phyloP scores from a whole-genome alignment of 2,888 invertebrate species.

The Agrochola litura region DNA sequence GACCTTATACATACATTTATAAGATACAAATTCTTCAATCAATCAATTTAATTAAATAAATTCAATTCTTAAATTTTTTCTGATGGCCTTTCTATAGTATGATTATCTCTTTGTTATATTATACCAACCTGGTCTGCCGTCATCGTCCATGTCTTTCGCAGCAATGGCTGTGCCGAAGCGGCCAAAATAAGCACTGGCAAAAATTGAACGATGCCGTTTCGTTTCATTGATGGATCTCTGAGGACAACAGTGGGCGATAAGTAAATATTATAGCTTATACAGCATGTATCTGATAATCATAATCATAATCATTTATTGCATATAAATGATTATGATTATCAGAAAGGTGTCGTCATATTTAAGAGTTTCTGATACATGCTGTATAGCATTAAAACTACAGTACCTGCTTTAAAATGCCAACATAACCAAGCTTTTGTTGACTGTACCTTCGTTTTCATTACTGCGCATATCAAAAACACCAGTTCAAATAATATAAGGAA shows the following conservation, averaged over 20 bases:
- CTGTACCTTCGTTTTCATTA: not conserved
- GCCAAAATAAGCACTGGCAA: constrained; percentile 28
- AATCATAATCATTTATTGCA: no score
- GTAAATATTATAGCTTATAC: not conserved
- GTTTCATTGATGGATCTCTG: constrained; percentile 40
- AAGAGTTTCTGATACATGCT: not conserved
- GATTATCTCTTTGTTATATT: not conserved
- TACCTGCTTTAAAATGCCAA: not conserved
- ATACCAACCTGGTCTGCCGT: constrained; percentile 50
- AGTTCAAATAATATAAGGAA: not conserved
- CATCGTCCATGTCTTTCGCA: constrained; percentile 57
- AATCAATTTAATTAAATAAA: no score
- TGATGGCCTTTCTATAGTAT: not conserved
- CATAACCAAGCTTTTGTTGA: not conserved
- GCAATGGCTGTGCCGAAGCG: constrained; percentile 60
- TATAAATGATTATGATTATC: no score
- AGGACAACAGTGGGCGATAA: not conserved
- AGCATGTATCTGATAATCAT: not conserved
- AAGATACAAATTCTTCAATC: no score
- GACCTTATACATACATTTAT: no score
- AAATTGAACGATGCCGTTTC: constrained; percentile 42
- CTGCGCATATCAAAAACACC: not conserved
- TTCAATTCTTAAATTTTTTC: not conserved
- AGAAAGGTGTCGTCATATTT: not conserved
- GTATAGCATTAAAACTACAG: not conserved